Evolutionary conservation across 2,888 invertebrate species (phyloP).

Genomic region (Kuschelorhynchus macadamiae): DNA sequence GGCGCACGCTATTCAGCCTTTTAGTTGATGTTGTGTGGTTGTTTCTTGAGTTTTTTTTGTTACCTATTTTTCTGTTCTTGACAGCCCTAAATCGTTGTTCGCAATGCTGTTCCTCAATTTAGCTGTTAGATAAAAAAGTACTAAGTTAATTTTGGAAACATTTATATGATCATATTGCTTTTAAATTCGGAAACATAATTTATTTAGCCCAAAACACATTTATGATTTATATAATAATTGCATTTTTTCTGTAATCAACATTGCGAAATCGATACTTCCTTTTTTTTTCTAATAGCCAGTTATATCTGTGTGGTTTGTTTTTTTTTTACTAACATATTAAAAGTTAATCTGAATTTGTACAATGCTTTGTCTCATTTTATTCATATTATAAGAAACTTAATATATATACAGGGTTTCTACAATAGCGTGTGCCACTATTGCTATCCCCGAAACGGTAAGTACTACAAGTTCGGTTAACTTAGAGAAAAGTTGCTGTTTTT

Average conservation of each 20-base stretch:
- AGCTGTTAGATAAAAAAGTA: not conserved
- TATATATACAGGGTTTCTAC: too few species aligned
- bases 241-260: too few species aligned
- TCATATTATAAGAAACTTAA: too few species aligned
- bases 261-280: constrained; percentile 39
- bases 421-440: too few species aligned
- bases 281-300: constrained; percentile 58
- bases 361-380: not conserved
- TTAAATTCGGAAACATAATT: too few species aligned
- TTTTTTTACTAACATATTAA: constrained; percentile 43
- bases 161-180: too few species aligned
- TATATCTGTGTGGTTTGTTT: constrained; percentile 55
- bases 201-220: too few species aligned
- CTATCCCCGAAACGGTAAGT: too few species aligned
- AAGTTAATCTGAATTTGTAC: constrained; percentile 15
- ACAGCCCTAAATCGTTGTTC: not conserved
- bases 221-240: too few species aligned
- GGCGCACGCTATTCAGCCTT: constrained; percentile 68
- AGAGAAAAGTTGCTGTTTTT: too few species aligned
- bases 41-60: constrained; percentile 49
- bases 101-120: constrained; percentile 10
- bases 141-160: too few species aligned
- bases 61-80: constrained; percentile 13
- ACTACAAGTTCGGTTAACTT: too few species aligned
- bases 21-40: constrained; percentile 50